These are phyloP conservation scores for Melieria crassipennis DNA, from an alignment of 2,888 invertebrate species.

Conservation along the genomic window DNA sequence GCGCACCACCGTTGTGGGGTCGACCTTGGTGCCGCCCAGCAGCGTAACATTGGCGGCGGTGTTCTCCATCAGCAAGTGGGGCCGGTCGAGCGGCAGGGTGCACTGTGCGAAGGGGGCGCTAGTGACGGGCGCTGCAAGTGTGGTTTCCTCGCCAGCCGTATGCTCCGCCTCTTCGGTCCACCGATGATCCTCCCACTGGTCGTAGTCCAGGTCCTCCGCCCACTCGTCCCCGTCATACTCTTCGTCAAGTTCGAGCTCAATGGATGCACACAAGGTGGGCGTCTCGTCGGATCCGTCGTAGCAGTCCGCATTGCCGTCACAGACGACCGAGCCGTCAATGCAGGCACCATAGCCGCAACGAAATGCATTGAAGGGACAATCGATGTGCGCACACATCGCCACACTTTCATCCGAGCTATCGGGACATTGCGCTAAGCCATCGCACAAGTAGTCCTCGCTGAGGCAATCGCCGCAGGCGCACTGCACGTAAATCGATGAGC, in stretches of 20 bases:
- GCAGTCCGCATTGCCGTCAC: slow-evolving; percentile 45
- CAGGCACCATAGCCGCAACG: slow-evolving; percentile 52
- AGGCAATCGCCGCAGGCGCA: slow-evolving; percentile 42
- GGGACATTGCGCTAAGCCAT: slow-evolving; percentile 60
- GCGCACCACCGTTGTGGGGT: slow-evolving; percentile 1
- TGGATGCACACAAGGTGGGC: slow-evolving; percentile 35
- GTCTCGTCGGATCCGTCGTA: slow-evolving; percentile 51
- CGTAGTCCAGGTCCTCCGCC: too few relatives aligned
- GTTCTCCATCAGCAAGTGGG: background rate
- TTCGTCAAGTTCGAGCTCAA: background rate
- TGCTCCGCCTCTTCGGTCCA: background rate
- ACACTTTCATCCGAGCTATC: slow-evolving; percentile 53
- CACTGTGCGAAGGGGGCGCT: slow-evolving; percentile 1
- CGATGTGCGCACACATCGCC: slow-evolving; percentile 38
- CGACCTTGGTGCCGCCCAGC: slow-evolving; percentile 11
- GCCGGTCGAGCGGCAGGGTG: slow-evolving; percentile 24
- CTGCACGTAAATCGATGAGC: too few relatives aligned
- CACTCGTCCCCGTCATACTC: too few relatives aligned
- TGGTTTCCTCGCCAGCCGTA: background rate
- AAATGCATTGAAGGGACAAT: slow-evolving; percentile 46
- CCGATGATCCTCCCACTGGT: too few relatives aligned
- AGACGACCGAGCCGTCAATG: slow-evolving; percentile 38
- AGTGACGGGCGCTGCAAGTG: background rate
- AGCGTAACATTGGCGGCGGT: background rate
- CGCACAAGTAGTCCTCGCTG: slow-evolving; percentile 49